Conservation (phyloP, 2,113 vertebrate genomes). For the Sula dactylatra region DNA sequence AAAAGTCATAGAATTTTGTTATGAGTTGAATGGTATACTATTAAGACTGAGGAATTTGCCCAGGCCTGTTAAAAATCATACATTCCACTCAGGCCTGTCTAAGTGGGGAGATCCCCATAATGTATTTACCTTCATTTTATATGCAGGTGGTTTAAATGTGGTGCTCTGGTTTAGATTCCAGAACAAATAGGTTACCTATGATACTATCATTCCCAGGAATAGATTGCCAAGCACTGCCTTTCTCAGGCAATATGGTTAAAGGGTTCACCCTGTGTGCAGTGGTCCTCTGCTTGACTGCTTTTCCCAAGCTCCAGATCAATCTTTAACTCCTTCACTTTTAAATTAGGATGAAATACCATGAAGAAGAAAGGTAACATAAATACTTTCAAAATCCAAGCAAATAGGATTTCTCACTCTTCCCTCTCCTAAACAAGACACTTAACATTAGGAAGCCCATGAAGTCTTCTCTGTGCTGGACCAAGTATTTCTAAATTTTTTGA, state of each 20-base stretch:
- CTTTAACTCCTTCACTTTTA: conserved; percentile 50
- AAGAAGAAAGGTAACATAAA: background rate
- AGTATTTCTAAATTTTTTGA: background rate
- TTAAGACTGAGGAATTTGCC: background rate
- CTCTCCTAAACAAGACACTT: background rate
- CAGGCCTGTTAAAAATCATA: background rate
- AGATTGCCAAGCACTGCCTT: background rate
- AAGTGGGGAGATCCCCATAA: background rate
- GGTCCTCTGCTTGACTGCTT: conserved; percentile 56
- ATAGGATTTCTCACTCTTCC: background rate
- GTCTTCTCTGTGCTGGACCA: background rate
- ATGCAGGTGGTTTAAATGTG: background rate
- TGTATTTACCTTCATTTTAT: background rate
- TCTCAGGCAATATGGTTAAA: background rate
- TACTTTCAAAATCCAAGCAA: background rate
- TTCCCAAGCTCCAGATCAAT: conserved; percentile 60
- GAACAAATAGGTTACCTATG: conserved; percentile 52
- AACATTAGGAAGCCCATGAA: background rate
- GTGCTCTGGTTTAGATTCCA: background rate
- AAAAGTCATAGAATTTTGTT: background rate
- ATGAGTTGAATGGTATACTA: background rate
- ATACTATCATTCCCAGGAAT: background rate
- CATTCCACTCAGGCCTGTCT: background rate
- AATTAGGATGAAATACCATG: background rate
- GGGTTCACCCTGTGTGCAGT: background rate